phyloP scores from a whole-genome alignment of 2,888 invertebrate genomes.

The Notocelia uddmanniana region DNA sequence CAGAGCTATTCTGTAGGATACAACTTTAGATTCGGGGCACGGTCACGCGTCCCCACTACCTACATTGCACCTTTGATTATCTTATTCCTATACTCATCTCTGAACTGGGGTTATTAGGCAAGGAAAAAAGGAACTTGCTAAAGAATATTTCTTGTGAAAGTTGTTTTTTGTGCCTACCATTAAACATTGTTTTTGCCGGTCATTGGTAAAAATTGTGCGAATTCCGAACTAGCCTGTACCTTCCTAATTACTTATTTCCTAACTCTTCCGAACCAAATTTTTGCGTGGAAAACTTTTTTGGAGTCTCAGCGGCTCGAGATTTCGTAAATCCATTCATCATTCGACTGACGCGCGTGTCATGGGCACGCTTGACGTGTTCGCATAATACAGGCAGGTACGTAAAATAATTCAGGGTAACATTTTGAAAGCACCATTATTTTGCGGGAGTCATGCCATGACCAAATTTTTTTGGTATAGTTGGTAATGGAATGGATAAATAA shows the following conservation, averaged over 20 bases:
- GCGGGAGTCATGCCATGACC: neutral
- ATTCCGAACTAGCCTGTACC: neutral
- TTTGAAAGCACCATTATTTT: conserved; percentile 12
- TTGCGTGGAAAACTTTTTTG: conserved; percentile 20
- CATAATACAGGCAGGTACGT: conserved; percentile 1
- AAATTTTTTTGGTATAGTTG: neutral
- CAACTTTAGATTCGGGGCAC: conserved; percentile 39
- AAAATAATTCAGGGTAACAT: conserved; percentile 8
- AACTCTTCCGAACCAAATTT: conserved; percentile 18
- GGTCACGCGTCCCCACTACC: conserved; percentile 24
- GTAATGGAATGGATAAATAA: no score
- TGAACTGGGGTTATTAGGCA: neutral
- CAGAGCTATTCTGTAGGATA: conserved; percentile 16
- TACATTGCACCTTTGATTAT: conserved; percentile 34
- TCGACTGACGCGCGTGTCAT: conserved; percentile 28
- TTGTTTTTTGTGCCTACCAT: neutral
- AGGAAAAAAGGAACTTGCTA: neutral
- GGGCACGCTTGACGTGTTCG: conserved; percentile 18
- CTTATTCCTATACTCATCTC: conserved; percentile 18
- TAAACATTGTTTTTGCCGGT: neutral
- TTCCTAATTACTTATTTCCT: neutral
- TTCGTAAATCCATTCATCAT: conserved; percentile 38
- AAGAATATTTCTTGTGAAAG: neutral
- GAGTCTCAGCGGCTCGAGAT: conserved; percentile 20
- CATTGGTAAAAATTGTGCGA: conserved; percentile 1